These are phyloP conservation scores for Perdita meconis DNA, from an alignment of 2,888 invertebrate species.

Conservation along the genomic window DNA sequence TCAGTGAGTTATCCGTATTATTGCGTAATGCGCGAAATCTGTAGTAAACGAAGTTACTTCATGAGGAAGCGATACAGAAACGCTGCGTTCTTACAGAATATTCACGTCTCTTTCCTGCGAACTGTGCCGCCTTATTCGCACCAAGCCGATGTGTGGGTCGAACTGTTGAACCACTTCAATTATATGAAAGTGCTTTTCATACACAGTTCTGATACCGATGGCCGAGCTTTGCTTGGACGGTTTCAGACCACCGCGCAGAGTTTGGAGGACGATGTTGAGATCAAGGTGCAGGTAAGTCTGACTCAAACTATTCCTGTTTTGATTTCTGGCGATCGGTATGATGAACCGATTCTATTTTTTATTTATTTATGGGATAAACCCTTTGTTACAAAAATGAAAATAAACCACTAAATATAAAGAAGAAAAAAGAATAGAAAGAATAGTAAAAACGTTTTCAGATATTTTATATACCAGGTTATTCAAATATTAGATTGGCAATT, in stretches of 20 bases:
- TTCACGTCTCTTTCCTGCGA: constrained; percentile 97
- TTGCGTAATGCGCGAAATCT: constrained; percentile 9
- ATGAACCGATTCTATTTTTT: too few relatives aligned
- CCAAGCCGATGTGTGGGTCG: constrained; percentile 99
- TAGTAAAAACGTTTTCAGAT: too few relatives aligned
- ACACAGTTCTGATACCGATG: constrained; percentile 98
- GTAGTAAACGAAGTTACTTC: neutral
- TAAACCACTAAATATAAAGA: too few relatives aligned
- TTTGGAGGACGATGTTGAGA: constrained; percentile 95
- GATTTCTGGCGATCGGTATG: too few relatives aligned
- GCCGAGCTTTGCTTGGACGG: constrained; percentile 94
- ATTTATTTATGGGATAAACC: too few relatives aligned
- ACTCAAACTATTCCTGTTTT: neutral
- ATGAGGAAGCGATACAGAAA: neutral
- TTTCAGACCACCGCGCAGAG: constrained; percentile 97
- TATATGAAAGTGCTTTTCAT: constrained; percentile 97
- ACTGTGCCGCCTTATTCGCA: constrained; percentile 99
- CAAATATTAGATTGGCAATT: too few relatives aligned
- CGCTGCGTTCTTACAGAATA: constrained; percentile 88
- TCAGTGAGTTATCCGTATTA: constrained; percentile 37
- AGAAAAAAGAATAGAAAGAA: too few relatives aligned
- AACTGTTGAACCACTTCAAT: constrained; percentile 95
- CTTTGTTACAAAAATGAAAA: too few relatives aligned
- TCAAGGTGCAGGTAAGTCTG: constrained; percentile 89
- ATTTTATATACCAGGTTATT: too few relatives aligned